Base-by-base conservation (phyloP, 2,797 vertebrate species). In the Buceros bicornis region DNA sequence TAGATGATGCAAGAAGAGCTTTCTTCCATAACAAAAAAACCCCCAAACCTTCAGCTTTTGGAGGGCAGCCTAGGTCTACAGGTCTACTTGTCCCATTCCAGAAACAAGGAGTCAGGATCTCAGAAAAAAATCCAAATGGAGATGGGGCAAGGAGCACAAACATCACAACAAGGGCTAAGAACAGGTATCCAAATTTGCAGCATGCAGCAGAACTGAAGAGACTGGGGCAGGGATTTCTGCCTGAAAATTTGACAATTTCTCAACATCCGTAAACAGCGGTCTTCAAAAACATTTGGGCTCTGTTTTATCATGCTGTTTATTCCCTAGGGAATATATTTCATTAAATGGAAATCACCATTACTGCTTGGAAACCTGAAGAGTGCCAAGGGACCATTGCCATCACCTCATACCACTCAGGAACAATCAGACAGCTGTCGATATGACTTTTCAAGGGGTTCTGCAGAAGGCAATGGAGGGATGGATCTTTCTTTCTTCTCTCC, bases 341-440 rank as follows among this genome's bases (percentile, higher is more conserved):
- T 74, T 45, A 45, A 56, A 16, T 6, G 78, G 33, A 74, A 88
- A 64, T 37, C 22, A 67, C 4, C 8, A 29, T 28, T 71, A 28
- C 7, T 25, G 15, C 25, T 33, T 57, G 33, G 18, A 67, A 78
- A 66, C 4, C 19, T 5, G 33, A 72, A 43, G 18, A 47, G 11
- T 13, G 16, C 3, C 31, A 86, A 54, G 21, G 82, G 28, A 29
- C 10, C 20, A 16, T 10, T 76, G 20, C 11, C 57, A 62, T 87
- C 28, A 58, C 4, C 11, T 69, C 29, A 21, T 6, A 18, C 31
- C 48, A n/a, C 10, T 31, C 25, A 24, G 42, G 20, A 82, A 8
- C 26, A 26, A 11, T 21, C 18, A 73, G 18, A 50, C 2, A 48
- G 31, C 13, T 40, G 13, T 54, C 67, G 65, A 42, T 0, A 0